Evolutionary conservation across 2,113 vertebrate genomes (phyloP), one percentile per base, ranked within the genome.

Genomic region (Cromileptes altivelis): DNA sequence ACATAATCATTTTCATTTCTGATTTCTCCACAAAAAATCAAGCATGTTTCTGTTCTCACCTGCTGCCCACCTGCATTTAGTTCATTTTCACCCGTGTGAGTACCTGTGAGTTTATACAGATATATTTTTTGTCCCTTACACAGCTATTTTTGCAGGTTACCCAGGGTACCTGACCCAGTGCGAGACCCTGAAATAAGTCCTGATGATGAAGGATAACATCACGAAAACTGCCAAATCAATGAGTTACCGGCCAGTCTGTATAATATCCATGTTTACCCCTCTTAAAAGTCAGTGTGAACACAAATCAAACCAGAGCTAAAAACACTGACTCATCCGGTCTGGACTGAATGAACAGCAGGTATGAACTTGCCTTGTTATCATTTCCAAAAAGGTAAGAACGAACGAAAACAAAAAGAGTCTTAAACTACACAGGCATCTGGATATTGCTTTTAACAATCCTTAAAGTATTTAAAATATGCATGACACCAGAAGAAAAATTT

Each of bases 401-500:
- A 33, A 45, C n/a, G 13, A 42, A 7, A 37, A 49, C 3, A 17
- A 27, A 12, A 58, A 53, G 13, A 23, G 61, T 45, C 21, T 67
- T 2, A 74, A 25, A 49, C 13, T 30, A 40, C 58, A 50, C 10
- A 61, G 8, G 15, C 27, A 67, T n/a, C 56, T 56, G 37, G 10
- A 74, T 65, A 52, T 25, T 53, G 45, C 56, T 37, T 83, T 71
- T 49, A 81, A 42, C 5, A 70, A 30, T 2, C 33, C 13, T 58
- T 58, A 4, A 25, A 30, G 13, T 78, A 65, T 69, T 79, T 62
- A 33, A 82, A 82, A 80, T 69, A 70, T 72, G 70, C 61, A 65
- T 3, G 47, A 60, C 61, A 84, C 58, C 56, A 49, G 30, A 60
- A 49, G 70, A 56, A 45, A 78, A 81, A 92, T 90, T 88, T 37